Evolutionary conservation across 2,113 vertebrate species (phyloP).

Genomic region (Camelus dromedarius): DNA sequence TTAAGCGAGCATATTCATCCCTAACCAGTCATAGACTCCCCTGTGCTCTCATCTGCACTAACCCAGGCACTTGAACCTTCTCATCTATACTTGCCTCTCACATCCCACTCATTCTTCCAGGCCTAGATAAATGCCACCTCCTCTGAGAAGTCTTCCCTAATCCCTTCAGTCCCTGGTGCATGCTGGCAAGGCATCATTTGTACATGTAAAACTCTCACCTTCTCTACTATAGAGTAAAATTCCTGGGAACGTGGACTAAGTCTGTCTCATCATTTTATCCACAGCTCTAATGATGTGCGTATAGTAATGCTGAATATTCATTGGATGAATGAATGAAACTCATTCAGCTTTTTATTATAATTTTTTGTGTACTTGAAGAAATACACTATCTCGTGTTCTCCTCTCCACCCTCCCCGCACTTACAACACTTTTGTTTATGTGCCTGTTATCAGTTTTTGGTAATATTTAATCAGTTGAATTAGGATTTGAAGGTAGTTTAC

Average conservation of each 20-base stretch:
- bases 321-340: not conserved
- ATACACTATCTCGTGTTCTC: not conserved
- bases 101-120: not conserved
- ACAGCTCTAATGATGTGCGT: not conserved
- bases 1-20: not conserved
- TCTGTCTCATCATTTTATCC: not conserved
- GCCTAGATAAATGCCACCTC: not conserved
- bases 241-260: not conserved
- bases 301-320: not conserved
- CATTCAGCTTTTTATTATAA: not conserved
- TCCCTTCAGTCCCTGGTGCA: not conserved
- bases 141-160: not conserved
- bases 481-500: not conserved
- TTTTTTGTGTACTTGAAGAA: not conserved
- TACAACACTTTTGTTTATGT: not conserved
- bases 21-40: not conserved
- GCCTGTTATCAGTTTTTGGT: not conserved
- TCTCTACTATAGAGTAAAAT: not conserved
- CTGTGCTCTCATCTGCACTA: not conserved
- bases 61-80: not conserved
- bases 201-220: not conserved
- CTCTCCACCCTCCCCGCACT: not conserved
- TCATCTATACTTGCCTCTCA: rapidly evolving
- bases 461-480: not conserved
- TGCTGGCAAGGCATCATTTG: not conserved